These are phyloP conservation scores for Burhinus oedicnemus DNA, from an alignment of 2,113 vertebrate genomes.

Conservation along the genomic window DNA sequence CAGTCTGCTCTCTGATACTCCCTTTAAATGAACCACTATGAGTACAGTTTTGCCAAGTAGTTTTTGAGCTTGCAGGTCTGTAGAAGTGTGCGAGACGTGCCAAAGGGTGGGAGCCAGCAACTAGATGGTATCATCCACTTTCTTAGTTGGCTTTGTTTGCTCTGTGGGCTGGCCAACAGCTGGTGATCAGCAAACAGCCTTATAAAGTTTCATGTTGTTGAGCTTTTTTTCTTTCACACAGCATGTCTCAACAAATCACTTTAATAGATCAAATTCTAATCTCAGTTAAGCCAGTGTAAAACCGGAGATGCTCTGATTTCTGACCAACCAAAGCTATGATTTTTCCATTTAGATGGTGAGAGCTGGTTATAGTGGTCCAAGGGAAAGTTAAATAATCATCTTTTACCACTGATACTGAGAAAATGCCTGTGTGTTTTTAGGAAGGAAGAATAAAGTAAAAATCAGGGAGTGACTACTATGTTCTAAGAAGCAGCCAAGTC, in stretches of 20 bases:
- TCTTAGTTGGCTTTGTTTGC: not conserved
- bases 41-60: not conserved
- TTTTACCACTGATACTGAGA: not conserved
- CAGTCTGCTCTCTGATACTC: not conserved
- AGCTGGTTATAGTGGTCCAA: not conserved
- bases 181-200: not conserved
- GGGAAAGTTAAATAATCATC: not conserved
- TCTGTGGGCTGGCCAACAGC: not conserved
- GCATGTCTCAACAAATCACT: constrained; percentile 5
- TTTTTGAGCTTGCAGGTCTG: not conserved
- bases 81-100: accelerated
- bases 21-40: not conserved
- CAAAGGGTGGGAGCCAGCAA: not conserved
- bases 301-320: not conserved
- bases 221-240: not conserved
- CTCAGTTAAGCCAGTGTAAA: not conserved
- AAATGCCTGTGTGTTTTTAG: not conserved
- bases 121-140: not conserved
- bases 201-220: not conserved
- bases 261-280: not conserved
- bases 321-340: not conserved
- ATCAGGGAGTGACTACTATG: not conserved
- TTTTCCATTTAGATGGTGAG: not conserved
- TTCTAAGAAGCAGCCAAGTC: not conserved
- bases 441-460: not conserved